Conservation (phyloP, 2,888 invertebrate species). For the Siphlonurus alternatus region DNA sequence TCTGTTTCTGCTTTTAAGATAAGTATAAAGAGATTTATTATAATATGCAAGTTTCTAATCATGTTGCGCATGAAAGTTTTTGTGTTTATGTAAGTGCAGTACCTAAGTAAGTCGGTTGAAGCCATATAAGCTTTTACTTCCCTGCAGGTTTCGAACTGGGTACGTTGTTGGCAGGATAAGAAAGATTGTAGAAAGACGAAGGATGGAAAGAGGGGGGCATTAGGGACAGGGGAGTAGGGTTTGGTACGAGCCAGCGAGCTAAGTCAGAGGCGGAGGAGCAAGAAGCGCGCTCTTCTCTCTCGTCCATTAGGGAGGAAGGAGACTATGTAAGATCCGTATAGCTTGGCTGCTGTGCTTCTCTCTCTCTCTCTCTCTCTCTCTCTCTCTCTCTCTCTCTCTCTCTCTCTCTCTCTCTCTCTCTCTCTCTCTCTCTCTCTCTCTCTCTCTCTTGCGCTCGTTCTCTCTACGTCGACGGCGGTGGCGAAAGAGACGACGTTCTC, state of each 20-base stretch:
- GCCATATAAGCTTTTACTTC: background rate
- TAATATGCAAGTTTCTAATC: no score
- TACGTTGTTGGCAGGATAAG: background rate
- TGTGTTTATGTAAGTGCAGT: no score
- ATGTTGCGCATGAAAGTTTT: no score
- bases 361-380: background rate
- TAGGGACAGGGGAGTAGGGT: background rate
- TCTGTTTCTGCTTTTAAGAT: no score
- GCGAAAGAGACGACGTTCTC: background rate
- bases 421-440: background rate
- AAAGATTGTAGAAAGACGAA: background rate
- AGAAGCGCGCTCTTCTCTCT: background rate
- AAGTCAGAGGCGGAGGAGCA: background rate
- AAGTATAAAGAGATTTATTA: no score
- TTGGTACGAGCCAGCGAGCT: background rate
- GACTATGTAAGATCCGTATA: background rate
- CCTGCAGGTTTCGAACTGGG: background rate
- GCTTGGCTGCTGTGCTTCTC: background rate
- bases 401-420: conserved; percentile 4
- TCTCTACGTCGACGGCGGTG: background rate
- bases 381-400: background rate
- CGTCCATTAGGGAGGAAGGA: background rate
- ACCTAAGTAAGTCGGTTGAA: no score
- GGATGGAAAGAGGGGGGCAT: background rate
- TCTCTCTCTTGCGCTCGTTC: background rate